Evolutionary conservation across 1,140 invertebrate genomes (phyloP).

Genomic region (Temnothorax longispinosus): DNA sequence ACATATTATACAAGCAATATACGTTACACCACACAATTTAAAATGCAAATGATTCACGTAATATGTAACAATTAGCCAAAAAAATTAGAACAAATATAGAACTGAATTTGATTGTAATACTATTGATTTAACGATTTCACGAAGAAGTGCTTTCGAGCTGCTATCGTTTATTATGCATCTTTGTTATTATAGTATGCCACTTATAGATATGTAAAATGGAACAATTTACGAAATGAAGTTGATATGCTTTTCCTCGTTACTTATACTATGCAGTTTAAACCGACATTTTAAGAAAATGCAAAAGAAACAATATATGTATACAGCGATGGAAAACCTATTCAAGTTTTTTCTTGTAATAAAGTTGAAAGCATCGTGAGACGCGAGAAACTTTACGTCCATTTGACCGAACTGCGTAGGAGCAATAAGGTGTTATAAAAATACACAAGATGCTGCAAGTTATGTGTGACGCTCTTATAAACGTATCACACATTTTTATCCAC

Average conservation of each 20-base stretch:
- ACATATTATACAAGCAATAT: not conserved
- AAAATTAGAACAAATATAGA: not conserved
- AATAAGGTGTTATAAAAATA: constrained; percentile 59
- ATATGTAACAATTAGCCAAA: not conserved
- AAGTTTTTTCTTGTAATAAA: constrained; percentile 69
- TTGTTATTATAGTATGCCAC: not conserved
- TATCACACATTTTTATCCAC: constrained; percentile 20
- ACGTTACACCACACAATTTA: not conserved
- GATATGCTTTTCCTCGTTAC: not conserved
- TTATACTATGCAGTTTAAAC: not conserved
- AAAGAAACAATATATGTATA: not conserved
- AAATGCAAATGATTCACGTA: not conserved
- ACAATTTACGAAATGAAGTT: not conserved
- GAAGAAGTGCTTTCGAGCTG: not conserved
- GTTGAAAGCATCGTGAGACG: constrained; percentile 68
- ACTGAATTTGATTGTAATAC: not conserved
- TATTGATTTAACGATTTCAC: not conserved
- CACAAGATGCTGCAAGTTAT: constrained; percentile 18
- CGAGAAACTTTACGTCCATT: constrained; percentile 55
- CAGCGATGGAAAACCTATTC: constrained; percentile 66
- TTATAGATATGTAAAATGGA: not conserved
- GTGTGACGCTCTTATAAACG: constrained; percentile 40
- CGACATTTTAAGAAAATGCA: constrained; percentile 62
- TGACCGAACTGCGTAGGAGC: constrained; percentile 43
- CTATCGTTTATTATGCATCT: not conserved